These are phyloP conservation scores for Mastomys natalensis DNA, from an alignment of 2,113 vertebrate genomes.

Conservation along the genomic window DNA sequence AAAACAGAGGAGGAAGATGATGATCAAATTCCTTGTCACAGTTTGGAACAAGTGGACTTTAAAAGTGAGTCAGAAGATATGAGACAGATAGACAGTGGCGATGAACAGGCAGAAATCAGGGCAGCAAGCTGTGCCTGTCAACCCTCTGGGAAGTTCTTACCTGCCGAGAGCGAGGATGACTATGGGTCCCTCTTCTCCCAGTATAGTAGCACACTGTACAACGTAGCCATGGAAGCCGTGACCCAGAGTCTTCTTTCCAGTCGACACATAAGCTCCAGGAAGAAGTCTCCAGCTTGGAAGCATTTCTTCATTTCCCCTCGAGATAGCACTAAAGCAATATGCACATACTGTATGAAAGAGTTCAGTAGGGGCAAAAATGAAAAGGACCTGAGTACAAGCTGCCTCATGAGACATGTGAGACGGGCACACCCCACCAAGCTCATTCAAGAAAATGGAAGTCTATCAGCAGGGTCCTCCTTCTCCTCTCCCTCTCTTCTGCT, in stretches of 20 bases:
- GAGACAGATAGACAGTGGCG: slow-evolving; percentile 87
- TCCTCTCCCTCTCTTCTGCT: slow-evolving; percentile 84
- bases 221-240: slow-evolving; percentile 98
- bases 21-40: slow-evolving; percentile 62
- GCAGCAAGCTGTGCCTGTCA: slow-evolving; percentile 85
- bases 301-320: slow-evolving; percentile 98
- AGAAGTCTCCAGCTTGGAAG: slow-evolving; percentile 99
- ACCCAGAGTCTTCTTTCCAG: slow-evolving; percentile 96
- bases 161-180: slow-evolving; percentile 93
- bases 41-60: slow-evolving; percentile 85
- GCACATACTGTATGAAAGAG: slow-evolving; percentile 99
- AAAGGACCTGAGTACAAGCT: slow-evolving; percentile 98
- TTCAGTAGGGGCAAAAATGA: slow-evolving; percentile 98
- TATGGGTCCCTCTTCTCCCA: slow-evolving; percentile 94
- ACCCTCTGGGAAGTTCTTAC: slow-evolving; percentile 87
- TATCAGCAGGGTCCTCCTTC: slow-evolving; percentile 83
- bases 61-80: slow-evolving; percentile 88
- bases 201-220: slow-evolving; percentile 96
- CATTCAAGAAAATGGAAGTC: slow-evolving; percentile 88
- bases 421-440: slow-evolving; percentile 96
- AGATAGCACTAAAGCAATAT: slow-evolving; percentile 98
- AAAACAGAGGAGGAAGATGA: slow-evolving; percentile 86
- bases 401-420: slow-evolving; percentile 97
- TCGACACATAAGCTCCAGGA: slow-evolving; percentile 92
- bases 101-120: slow-evolving; percentile 86